A percentile compares a stretch with the other conserved stretches of the same genome.
Evolutionary conservation across 1,140 invertebrate genomes (phyloP).

Genomic region (Eupeodes corollae): DNA sequence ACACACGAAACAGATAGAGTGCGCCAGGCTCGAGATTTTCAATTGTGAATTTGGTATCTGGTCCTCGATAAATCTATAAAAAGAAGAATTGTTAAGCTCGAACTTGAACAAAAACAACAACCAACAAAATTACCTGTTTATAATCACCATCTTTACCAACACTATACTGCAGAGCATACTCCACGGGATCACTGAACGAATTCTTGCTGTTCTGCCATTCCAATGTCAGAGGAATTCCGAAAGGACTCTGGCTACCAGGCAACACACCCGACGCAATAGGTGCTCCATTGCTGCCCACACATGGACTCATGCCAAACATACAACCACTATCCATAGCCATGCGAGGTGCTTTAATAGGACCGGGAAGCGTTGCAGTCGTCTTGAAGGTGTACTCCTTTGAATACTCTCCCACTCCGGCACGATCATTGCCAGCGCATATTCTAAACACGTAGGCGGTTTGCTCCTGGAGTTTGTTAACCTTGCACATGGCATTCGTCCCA

Average conservation of each 20-base stretch:
- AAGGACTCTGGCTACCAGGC: conserved; percentile 10
- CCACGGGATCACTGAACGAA: conserved; percentile 28
- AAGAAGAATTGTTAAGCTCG: conserved; percentile 8
- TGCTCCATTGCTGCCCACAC: not conserved
- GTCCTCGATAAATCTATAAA: conserved; percentile 57
- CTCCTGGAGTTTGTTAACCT: conserved; percentile 70
- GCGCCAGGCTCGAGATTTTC: conserved; percentile 54
- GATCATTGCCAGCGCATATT: conserved; percentile 68
- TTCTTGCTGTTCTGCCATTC: conserved; percentile 44
- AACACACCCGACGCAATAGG: conserved; percentile 23
- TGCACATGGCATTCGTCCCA: conserved; percentile 60
- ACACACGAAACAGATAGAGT: conserved; percentile 62
- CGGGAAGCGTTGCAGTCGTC: conserved; percentile 67
- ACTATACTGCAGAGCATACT: conserved; percentile 31
- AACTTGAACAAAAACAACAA: not conserved
- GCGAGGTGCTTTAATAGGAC: conserved; percentile 56
- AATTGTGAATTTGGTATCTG: conserved; percentile 50
- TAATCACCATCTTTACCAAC: conserved; percentile 12
- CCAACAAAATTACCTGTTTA: conserved; percentile 3
- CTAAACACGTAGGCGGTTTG: conserved; percentile 66
- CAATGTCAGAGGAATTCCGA: conserved; percentile 37
- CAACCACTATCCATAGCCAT: conserved; percentile 36
- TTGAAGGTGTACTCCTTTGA: conserved; percentile 54
- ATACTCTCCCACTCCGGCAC: conserved; percentile 66
- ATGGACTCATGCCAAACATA: not conserved